Evolutionary conservation across 2,888 invertebrate species (phyloP).

Genomic region (Orthosia gracilis): DNA sequence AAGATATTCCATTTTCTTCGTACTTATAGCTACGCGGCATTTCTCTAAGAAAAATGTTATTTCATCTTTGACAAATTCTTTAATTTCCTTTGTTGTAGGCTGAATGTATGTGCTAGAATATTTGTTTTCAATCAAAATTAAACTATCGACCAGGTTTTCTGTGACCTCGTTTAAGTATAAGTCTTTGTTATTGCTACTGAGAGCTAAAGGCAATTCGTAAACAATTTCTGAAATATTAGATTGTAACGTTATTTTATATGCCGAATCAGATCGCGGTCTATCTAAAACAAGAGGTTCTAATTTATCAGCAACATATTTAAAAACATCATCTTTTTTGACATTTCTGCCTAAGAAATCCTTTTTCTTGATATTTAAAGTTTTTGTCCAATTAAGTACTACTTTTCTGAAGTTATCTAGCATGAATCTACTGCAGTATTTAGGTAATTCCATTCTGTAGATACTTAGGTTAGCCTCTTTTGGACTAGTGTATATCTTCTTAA

Average conservation of each 20-base stretch:
- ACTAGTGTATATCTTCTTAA: constrained; percentile 47
- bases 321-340: constrained; percentile 48
- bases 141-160: constrained; percentile 46
- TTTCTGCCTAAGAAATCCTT: constrained; percentile 47
- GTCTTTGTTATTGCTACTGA: constrained; percentile 41
- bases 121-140: constrained; percentile 51
- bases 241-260: constrained; percentile 50
- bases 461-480: constrained; percentile 9
- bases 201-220: constrained; percentile 49
- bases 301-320: constrained; percentile 52
- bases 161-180: constrained; percentile 34
- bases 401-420: constrained; percentile 40
- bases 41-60: constrained; percentile 54
- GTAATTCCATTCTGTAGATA: constrained; percentile 27
- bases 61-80: constrained; percentile 58
- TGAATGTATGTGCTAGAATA: constrained; percentile 41
- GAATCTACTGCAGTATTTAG: constrained; percentile 48
- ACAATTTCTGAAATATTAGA: constrained; percentile 50
- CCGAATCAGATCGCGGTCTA: constrained; percentile 40
- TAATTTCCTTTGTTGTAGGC: constrained; percentile 57
- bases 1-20: constrained; percentile 37
- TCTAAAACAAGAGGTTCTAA: constrained; percentile 55
- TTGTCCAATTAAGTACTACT: constrained; percentile 52
- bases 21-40: constrained; percentile 36
- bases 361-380: constrained; percentile 54